These are phyloP conservation scores for Neoitamus cyanurus DNA, from an alignment of 2,888 invertebrate genomes.

Conservation along the genomic window DNA sequence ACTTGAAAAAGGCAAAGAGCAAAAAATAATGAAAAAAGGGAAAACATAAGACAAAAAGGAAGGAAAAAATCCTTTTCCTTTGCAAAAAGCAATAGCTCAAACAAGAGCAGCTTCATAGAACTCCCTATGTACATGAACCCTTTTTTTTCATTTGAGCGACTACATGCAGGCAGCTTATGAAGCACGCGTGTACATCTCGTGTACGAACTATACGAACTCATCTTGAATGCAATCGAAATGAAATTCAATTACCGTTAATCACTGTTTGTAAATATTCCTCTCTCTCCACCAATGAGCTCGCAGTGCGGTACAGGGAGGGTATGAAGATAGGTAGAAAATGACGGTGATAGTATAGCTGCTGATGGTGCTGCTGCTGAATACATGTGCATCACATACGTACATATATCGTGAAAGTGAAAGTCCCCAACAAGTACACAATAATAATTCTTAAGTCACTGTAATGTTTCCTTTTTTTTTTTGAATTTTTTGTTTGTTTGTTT, in stretches of 20 bases:
- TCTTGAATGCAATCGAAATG: constrained; percentile 46
- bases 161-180: background rate
- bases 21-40: background rate
- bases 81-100: background rate
- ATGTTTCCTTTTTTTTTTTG: background rate
- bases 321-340: background rate
- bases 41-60: background rate
- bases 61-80: background rate
- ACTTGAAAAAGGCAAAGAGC: background rate
- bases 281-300: constrained; percentile 15
- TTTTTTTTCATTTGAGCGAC: background rate
- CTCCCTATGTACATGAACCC: background rate
- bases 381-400: constrained; percentile 1
- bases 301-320: background rate
- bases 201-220: background rate
- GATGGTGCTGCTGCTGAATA: background rate
- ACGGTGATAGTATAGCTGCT: constrained; percentile 11
- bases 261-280: constrained; percentile 51
- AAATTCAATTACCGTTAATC: constrained; percentile 53
- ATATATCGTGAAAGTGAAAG: constrained; percentile 50
- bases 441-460: constrained; percentile 32
- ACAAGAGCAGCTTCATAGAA: background rate
- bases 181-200: background rate
- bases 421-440: constrained; percentile 42
- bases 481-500: background rate